Evolutionary conservation across 2,888 invertebrate species (phyloP).

Genomic region (Watsonalla binaria): DNA sequence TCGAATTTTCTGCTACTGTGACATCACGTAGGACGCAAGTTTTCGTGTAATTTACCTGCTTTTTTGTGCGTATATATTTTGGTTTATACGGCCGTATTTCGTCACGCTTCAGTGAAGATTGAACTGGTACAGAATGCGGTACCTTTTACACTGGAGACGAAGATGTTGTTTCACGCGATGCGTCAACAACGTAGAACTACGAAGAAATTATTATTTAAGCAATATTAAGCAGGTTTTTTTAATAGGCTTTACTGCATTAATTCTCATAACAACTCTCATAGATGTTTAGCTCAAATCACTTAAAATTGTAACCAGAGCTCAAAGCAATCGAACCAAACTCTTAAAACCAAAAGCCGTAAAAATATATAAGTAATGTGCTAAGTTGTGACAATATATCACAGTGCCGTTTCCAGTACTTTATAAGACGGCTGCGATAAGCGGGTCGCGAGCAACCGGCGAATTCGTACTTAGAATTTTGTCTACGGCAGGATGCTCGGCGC

Average conservation of each 20-base stretch:
- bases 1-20: slow-evolving; percentile 64
- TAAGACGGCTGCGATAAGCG: slow-evolving; percentile 25
- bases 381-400: neutral
- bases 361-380: neutral
- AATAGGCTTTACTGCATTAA: too few relatives aligned
- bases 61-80: slow-evolving; percentile 50
- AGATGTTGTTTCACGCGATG: slow-evolving; percentile 28
- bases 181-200: slow-evolving; percentile 11
- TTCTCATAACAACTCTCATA: too few relatives aligned
- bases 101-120: slow-evolving; percentile 54
- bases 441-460: slow-evolving; percentile 34
- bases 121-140: slow-evolving; percentile 51
- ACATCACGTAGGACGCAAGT: slow-evolving; percentile 50
- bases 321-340: neutral
- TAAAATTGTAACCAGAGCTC: too few relatives aligned
- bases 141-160: slow-evolving; percentile 35
- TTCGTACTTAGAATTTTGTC: slow-evolving; percentile 71
- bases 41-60: slow-evolving; percentile 57
- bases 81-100: slow-evolving; percentile 59
- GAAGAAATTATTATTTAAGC: neutral
- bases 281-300: too few relatives aligned
- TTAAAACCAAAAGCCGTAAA: neutral
- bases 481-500: slow-evolving; percentile 74
- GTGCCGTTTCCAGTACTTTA: slow-evolving; percentile 15
- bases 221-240: neutral